phyloP scores from a whole-genome alignment of 1,140 invertebrate species.

The Cydia splendana region DNA sequence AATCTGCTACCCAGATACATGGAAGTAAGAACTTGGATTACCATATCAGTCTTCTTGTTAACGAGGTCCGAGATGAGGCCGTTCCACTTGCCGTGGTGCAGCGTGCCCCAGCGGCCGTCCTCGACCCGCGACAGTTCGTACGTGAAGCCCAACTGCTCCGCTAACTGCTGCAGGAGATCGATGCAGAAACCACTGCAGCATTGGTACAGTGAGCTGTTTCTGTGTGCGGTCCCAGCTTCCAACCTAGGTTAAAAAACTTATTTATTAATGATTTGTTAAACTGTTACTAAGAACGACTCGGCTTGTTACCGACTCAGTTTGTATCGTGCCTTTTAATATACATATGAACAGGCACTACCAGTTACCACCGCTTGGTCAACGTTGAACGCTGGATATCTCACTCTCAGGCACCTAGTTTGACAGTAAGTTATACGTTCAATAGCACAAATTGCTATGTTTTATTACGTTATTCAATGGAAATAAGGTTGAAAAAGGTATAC shows the following conservation, averaged over 20 bases:
- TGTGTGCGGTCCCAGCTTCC: slow-evolving; percentile 87
- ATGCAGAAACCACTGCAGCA: slow-evolving; percentile 99
- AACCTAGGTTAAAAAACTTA: slow-evolving; percentile 79
- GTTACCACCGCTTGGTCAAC: no score
- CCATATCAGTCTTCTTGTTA: slow-evolving; percentile 97
- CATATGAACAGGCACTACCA: no score
- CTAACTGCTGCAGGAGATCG: slow-evolving; percentile 94
- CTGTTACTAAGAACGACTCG: not conserved
- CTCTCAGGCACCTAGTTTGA: no score
- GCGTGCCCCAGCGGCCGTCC: slow-evolving; percentile 96
- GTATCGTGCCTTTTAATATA: no score
- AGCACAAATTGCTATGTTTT: no score
- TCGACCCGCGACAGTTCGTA: slow-evolving; percentile 96
- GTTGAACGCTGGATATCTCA: no score
- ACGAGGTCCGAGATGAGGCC: slow-evolving; percentile 96
- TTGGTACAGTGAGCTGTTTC: slow-evolving; percentile 91
- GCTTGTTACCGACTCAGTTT: not conserved
- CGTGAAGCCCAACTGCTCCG: slow-evolving; percentile 96
- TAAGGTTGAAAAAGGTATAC: no score
- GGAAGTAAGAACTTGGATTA: slow-evolving; percentile 39
- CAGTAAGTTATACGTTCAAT: no score
- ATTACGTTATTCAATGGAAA: no score
- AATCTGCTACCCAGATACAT: not conserved
- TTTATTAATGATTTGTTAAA: no score
- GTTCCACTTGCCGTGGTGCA: slow-evolving; percentile 97